A percentile compares a stretch with the other conserved stretches of the same genome.
phyloP scores from a whole-genome alignment of 2,113 vertebrate species.

The Loxodonta africana region DNA sequence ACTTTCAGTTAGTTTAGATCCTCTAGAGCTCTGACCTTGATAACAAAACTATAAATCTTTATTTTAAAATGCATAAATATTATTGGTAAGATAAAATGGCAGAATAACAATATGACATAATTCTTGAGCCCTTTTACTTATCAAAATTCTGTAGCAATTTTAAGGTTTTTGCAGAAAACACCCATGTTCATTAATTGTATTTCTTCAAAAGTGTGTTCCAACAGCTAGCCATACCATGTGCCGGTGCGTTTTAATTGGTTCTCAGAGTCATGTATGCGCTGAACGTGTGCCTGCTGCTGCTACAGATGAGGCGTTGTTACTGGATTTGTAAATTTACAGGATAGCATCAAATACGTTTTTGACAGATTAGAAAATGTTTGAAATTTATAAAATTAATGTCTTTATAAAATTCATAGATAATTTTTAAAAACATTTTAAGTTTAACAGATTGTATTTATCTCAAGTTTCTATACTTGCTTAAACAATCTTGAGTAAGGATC shows the following conservation, averaged over 20 bases:
- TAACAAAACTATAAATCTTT: slow-evolving; percentile 75
- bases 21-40: slow-evolving; percentile 73
- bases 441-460: slow-evolving; percentile 80
- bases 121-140: slow-evolving; percentile 76
- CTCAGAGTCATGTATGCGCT: slow-evolving; percentile 76
- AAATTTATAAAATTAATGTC: slow-evolving; percentile 74
- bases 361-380: slow-evolving; percentile 61
- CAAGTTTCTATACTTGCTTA: slow-evolving; percentile 84
- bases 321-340: slow-evolving; percentile 69
- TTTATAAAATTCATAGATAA: slow-evolving; percentile 76
- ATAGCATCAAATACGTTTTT: slow-evolving; percentile 68
- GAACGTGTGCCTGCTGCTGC: slow-evolving; percentile 68
- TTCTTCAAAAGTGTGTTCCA: slow-evolving; percentile 64
- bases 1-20: slow-evolving; percentile 73
- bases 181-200: slow-evolving; percentile 78
- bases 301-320: slow-evolving; percentile 72
- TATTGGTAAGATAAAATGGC: slow-evolving; percentile 86
- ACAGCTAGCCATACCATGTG: slow-evolving; percentile 66
- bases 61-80: slow-evolving; percentile 78
- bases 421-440: slow-evolving; percentile 76
- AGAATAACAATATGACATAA: slow-evolving; percentile 48
- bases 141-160: slow-evolving; percentile 69
- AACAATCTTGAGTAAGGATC: slow-evolving; percentile 82
- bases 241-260: slow-evolving; percentile 75
- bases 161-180: slow-evolving; percentile 78